These are phyloP conservation scores for Phyllostomus hastatus DNA, from an alignment of 2,113 vertebrate species.

Conservation along the genomic window DNA sequence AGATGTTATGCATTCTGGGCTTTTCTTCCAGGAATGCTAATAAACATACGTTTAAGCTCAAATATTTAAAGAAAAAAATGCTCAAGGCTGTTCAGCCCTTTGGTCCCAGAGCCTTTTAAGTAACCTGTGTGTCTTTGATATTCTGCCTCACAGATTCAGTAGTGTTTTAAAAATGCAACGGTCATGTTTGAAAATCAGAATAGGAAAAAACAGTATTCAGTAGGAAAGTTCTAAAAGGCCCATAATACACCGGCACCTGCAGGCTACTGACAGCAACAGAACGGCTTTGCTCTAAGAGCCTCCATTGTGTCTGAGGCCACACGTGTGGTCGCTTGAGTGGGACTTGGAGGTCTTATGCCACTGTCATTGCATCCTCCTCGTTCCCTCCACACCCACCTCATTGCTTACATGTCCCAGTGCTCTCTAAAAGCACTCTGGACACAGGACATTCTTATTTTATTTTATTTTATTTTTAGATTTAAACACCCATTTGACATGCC, in stretches of 20 bases:
- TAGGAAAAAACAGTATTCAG: background rate
- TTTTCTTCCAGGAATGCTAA: background rate
- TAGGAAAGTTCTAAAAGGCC: background rate
- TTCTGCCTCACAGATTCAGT: background rate
- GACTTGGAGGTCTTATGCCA: background rate
- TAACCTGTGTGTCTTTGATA: background rate
- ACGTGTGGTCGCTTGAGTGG: background rate
- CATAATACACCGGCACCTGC: background rate
- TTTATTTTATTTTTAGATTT: conserved; percentile 36
- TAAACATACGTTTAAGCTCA: background rate
- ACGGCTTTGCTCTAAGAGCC: background rate
- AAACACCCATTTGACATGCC: background rate
- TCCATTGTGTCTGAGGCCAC: background rate
- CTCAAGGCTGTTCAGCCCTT: background rate
- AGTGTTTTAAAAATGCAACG: background rate
- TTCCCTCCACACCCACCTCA: background rate
- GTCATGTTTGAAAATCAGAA: background rate
- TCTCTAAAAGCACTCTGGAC: conserved; percentile 23
- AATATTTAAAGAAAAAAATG: background rate
- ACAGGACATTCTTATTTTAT: background rate
- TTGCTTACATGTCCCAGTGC: background rate
- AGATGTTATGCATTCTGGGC: background rate
- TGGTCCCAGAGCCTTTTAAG: background rate
- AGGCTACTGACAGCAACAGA: background rate
- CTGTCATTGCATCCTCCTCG: background rate